Conservation (phyloP, 1,140 invertebrate species). For the Penaeus vannamei region DNA sequence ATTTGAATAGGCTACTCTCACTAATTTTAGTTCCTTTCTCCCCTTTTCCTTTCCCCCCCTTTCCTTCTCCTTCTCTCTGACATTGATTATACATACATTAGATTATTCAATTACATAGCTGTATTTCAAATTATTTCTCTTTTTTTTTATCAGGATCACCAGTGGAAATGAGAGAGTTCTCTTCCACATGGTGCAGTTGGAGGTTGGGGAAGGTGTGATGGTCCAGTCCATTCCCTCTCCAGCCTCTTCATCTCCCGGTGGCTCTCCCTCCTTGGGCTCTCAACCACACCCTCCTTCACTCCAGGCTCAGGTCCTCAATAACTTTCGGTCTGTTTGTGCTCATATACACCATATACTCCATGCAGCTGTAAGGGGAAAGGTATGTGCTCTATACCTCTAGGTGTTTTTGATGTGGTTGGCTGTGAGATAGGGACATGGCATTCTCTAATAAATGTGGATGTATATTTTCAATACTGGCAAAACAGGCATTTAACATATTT, state of each 20-base stretch:
- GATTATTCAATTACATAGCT: background rate
- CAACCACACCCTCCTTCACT: constrained; percentile 34
- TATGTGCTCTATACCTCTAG: constrained; percentile 54
- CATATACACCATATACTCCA: constrained; percentile 71
- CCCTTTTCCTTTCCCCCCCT: no score
- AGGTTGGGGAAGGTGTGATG: constrained; percentile 71
- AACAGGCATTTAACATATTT: background rate
- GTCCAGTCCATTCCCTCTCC: constrained; percentile 68
- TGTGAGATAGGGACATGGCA: no score
- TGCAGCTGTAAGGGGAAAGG: constrained; percentile 69
- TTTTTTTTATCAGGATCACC: constrained; percentile 69
- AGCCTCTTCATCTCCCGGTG: constrained; percentile 57
- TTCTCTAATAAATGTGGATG: background rate
- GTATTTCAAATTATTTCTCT: background rate
- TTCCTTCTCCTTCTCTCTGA: background rate
- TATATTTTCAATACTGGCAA: background rate
- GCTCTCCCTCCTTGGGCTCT: background rate
- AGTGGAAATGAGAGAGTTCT: constrained; percentile 70
- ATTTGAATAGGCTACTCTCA: no score
- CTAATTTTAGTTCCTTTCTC: no score
- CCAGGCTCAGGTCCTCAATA: constrained; percentile 69
- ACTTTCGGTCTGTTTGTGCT: constrained; percentile 70
- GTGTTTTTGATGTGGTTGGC: background rate
- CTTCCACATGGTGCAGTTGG: constrained; percentile 71
- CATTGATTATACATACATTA: background rate